Evolutionary conservation across 1,140 invertebrate genomes (phyloP), one percentile per base, ranked within the genome.

Genomic region (Drosophila pachea): DNA sequence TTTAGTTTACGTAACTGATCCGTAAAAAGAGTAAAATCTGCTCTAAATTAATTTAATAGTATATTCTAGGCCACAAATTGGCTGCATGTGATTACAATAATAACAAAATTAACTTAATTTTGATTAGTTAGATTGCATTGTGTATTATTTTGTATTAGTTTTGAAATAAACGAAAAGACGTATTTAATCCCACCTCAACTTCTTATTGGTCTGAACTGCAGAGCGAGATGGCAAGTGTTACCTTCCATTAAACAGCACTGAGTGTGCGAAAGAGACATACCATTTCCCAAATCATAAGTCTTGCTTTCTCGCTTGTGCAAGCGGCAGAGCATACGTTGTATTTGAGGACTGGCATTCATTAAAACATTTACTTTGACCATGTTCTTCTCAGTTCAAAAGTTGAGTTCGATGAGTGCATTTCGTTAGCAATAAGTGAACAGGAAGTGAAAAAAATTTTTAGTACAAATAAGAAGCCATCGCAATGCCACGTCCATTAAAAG

Each of bases 401-500:
- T 65, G 74, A 68, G 65, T 66, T 53, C 78, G 71, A 32, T 74
- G 78, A 78, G 72, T 74, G 64, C 74, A 71, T 78, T 74, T 68
- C 71, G 78, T 70, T 59, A 47, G 40, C 31, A 33, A 5, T 16
- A 60, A 60, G 43, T 35, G 47, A 60, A 32, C 31, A 38, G 32
- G 56, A 35, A 66, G 65, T 67, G 65, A 62, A 67, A 54, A 75
- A 54, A 60, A 55, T 64, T 2, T 22, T 22, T 22, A 22, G 22
- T 22, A 22, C 1, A 53, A 38, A 32, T 9, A 53, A 48, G 48
- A 54, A 3, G 47, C 59, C 45, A 33, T 38, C 55, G 35, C 59
- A 73, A 96, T 97, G 95, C 95, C 95, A 74, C 92, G 95, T 77
- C 95, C 95, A 52, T 94, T 94, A 70, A 92, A 95, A 79, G 95